Evolutionary conservation across 2,797 vertebrate species (phyloP).

Genomic region (Muscicapa striata): DNA sequence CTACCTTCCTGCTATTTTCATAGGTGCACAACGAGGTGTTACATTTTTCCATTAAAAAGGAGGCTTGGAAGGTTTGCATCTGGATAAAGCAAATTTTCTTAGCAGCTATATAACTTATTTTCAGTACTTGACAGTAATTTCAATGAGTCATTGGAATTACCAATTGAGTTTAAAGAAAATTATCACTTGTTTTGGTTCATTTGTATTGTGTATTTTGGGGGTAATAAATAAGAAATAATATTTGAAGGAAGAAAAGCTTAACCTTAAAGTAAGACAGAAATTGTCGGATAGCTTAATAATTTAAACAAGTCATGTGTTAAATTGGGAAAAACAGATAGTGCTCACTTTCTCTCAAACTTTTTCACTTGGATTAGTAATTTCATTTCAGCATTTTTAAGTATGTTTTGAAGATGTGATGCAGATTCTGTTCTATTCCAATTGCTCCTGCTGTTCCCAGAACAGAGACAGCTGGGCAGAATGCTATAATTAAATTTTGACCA

Average conservation of each 20-base stretch:
- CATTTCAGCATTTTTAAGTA: background rate
- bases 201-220: background rate
- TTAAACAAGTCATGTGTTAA: background rate
- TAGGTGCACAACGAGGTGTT: background rate
- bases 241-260: slow-evolving; percentile 26
- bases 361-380: background rate
- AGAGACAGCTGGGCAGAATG: background rate
- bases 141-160: background rate
- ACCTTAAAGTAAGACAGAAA: background rate
- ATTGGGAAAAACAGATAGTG: background rate
- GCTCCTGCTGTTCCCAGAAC: background rate
- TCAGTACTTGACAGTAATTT: background rate
- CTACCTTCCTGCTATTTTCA: background rate
- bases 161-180: background rate
- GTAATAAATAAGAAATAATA: background rate
- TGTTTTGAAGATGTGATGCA: background rate
- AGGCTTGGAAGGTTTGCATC: background rate
- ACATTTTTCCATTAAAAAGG: background rate
- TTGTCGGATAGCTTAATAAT: background rate
- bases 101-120: background rate
- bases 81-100: background rate
- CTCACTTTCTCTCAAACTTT: background rate
- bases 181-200: slow-evolving; percentile 2
- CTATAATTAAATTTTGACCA: background rate
- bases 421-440: background rate